These are phyloP conservation scores for Pygmarrhopalites habei DNA, from an alignment of 1,140 invertebrate species.

Conservation along the genomic window DNA sequence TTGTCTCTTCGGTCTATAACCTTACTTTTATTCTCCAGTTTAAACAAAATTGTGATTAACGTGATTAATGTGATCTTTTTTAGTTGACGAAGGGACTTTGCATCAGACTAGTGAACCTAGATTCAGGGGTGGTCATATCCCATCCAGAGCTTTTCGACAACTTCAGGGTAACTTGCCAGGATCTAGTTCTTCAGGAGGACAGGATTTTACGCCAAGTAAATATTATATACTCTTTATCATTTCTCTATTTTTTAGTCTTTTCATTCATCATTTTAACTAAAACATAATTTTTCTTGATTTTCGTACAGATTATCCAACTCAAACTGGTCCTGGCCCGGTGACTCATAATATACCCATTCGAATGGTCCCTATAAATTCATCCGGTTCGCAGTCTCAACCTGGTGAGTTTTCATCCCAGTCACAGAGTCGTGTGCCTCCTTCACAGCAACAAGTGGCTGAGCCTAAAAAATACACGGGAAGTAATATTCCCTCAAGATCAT, in stretches of 20 bases:
- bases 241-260: no score
- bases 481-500: slow-evolving; percentile 76
- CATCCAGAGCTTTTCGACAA: slow-evolving; percentile 60
- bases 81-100: slow-evolving; percentile 52
- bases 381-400: slow-evolving; percentile 27
- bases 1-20: background rate
- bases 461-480: slow-evolving; percentile 72
- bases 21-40: background rate
- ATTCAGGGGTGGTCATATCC: slow-evolving; percentile 59
- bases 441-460: slow-evolving; percentile 59
- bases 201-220: slow-evolving; percentile 1
- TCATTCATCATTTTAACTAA: no score
- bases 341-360: slow-evolving; percentile 34
- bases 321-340: slow-evolving; percentile 12
- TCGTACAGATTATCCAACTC: slow-evolving; percentile 21
- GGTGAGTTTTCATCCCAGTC: background rate
- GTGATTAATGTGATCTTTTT: slow-evolving; percentile 28
- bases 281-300: no score
- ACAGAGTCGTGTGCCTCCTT: slow-evolving; percentile 53
- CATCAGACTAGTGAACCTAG: slow-evolving; percentile 56
- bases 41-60: background rate
- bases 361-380: slow-evolving; percentile 23
- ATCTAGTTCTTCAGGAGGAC: background rate
- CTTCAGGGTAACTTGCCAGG: slow-evolving; percentile 53
- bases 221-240: background rate